A percentile compares a stretch with the other conserved stretches of the same genome.
These are phyloP conservation scores for Chamaetylas fuelleborni DNA, from an alignment of 2,113 vertebrate genomes.

Conservation along the genomic window DNA sequence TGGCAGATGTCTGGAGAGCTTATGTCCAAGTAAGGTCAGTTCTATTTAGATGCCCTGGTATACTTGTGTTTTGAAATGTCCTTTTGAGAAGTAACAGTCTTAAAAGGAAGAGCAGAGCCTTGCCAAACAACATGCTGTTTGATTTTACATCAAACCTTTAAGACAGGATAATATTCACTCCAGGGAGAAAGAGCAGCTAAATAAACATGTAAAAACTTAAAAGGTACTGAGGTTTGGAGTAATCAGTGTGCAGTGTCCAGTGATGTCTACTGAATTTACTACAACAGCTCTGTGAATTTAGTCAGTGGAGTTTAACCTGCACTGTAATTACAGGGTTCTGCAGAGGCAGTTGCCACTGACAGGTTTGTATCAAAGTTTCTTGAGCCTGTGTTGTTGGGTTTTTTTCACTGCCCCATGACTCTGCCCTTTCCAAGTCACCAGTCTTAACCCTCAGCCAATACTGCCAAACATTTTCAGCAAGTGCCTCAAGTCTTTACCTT, in stretches of 20 bases:
- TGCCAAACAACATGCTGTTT: background rate
- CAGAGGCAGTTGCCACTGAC: background rate
- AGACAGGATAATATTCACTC: conserved; percentile 24
- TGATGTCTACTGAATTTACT: background rate
- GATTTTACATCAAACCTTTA: conserved; percentile 50
- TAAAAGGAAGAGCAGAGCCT: conserved; percentile 21
- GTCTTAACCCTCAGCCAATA: background rate
- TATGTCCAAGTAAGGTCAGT: conserved; percentile 1
- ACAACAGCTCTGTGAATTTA: background rate
- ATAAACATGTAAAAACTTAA: conserved; percentile 8
- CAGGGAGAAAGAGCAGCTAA: background rate
- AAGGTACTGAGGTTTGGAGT: background rate
- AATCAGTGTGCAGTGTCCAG: background rate
- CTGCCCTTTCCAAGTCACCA: background rate
- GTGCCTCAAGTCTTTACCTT: background rate
- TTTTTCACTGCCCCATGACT: background rate
- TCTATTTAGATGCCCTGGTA: conserved; percentile 42
- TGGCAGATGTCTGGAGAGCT: conserved; percentile 2
- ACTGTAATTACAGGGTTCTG: background rate
- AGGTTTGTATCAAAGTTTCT: background rate
- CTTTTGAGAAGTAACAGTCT: conserved; percentile 12
- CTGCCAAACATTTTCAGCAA: background rate
- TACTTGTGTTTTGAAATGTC: conserved; percentile 31
- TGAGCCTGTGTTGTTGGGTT: background rate
- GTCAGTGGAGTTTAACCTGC: background rate